Conservation (phyloP, 1,140 invertebrate species). For the Conopomorpha cramerella region DNA sequence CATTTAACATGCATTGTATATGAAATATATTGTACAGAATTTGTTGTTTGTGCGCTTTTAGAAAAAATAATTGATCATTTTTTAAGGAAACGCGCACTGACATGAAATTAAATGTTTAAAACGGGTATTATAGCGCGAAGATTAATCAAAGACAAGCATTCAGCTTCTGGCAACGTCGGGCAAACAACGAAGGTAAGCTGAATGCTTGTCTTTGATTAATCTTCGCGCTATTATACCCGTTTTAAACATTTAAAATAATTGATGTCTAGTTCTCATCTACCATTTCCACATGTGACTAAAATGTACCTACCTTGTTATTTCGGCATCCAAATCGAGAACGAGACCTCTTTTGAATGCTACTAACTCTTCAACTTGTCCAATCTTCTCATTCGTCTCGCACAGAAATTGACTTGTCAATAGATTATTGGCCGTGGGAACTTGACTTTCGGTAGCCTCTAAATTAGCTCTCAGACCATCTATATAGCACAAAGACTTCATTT, state of each 20-base stretch:
- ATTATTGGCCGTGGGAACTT: conserved; percentile 26
- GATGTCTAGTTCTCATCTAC: not conserved
- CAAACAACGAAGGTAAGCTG: too few species aligned
- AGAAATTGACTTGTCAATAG: conserved; percentile 31
- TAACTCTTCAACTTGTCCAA: conserved; percentile 29
- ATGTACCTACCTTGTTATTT: conserved; percentile 34
- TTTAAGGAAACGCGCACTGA: too few species aligned
- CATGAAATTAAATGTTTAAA: too few species aligned
- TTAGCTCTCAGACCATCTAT: conserved; percentile 25
- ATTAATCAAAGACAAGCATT: too few species aligned
- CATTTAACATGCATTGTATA: too few species aligned
- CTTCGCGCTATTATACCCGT: too few species aligned
- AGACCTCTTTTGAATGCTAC: conserved; percentile 30
- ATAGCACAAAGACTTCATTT: conserved; percentile 21
- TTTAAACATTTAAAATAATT: too few species aligned
- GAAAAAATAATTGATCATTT: too few species aligned
- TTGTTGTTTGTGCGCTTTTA: too few species aligned
- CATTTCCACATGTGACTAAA: conserved; percentile 1
- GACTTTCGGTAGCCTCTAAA: conserved; percentile 24
- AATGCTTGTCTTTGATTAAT: too few species aligned
- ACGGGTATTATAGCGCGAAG: too few species aligned
- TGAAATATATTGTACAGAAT: too few species aligned
- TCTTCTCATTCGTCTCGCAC: conserved; percentile 31
- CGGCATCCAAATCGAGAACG: conserved; percentile 30
- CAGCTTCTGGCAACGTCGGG: not conserved